These are phyloP conservation scores for Paraescarpia echinospica DNA, from an alignment of 1,140 invertebrate genomes.

Conservation along the genomic window DNA sequence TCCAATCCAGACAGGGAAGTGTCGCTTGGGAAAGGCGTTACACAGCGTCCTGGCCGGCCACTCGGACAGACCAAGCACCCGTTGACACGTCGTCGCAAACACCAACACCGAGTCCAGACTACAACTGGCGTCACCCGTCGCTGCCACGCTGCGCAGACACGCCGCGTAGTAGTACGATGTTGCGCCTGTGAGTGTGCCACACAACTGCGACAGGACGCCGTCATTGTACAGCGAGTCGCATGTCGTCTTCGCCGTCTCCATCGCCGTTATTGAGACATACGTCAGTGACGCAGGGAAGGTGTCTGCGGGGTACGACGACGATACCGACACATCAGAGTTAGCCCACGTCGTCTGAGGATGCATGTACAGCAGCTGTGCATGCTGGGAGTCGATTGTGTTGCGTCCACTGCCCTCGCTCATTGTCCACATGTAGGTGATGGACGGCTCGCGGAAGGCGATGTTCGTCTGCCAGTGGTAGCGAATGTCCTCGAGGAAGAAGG, in stretches of 20 bases:
- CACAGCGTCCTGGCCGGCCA: background rate
- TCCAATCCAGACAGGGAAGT: conserved; percentile 13
- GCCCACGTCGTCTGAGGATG: background rate
- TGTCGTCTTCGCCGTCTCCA: background rate
- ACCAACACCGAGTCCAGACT: conserved; percentile 8
- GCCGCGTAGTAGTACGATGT: conserved; percentile 6
- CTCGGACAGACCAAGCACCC: background rate
- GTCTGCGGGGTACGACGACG: background rate
- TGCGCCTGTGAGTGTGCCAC: background rate
- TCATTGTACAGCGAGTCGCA: background rate
- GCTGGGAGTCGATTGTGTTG: background rate
- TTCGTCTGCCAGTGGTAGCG: conserved; percentile 4
- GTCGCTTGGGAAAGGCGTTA: background rate
- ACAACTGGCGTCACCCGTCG: background rate
- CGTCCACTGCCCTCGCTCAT: conserved; percentile 10
- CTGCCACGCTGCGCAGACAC: background rate
- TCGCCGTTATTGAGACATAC: background rate
- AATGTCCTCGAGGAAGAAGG: background rate
- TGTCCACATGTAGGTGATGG: background rate
- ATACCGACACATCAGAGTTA: background rate
- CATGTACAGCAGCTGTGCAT: background rate
- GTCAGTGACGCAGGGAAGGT: background rate
- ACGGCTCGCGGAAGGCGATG: background rate
- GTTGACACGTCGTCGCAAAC: background rate
- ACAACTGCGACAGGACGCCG: background rate